Base-by-base conservation (phyloP, 2,113 vertebrate genomes). In the Amphiprion ocellaris region DNA sequence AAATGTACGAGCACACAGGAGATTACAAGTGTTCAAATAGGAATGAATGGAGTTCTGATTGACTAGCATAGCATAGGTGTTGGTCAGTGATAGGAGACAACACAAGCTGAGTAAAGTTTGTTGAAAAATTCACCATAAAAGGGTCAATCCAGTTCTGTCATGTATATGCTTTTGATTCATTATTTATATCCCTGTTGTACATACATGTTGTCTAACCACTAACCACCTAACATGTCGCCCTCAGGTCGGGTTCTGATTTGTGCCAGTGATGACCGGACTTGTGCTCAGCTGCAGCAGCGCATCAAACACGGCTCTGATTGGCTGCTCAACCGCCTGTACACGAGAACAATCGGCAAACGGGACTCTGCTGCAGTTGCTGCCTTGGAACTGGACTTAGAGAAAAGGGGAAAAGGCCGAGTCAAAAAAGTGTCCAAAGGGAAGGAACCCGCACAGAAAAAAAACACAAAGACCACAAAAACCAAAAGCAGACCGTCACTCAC, bases 211-310 rank as follows among this genome's bases (percentile, higher is more conserved):
- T 44, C 12, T 67, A 8, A 67, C n/a, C n/a, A n/a, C n/a, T n/a
- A n/a, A n/a, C 41, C 37, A 6, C 4, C 10, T 6, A 15, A 19
- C 21, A 3, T 78, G 17, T 58, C 3, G 1, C 6, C 65, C 17
- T 50, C 91, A 99, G 98, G 98, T 61, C 95, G 93, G 17, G 96
- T 98, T 24, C 91, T 99, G 49, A 99, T 99, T 77, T 99, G 98
- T 82, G 98, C 97, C 73, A 98, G 95, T 1, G 98, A 99, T 12
- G 98, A 99, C 92, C 93, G 97, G 55, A 98, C 98, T 0, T 99
- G 98, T 65, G 95, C 96, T n/a, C 98, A 99, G 92, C 95, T 99
- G 66, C 94, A 95, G 74, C 97, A 98, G 86, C 97, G 74, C 19
- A 94, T 99, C 79, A 84, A 89, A 2, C 64, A 81, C 1, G 97